Evolutionary conservation across 2,797 vertebrate species (phyloP).

Genomic region (Gastrophryne carolinensis): DNA sequence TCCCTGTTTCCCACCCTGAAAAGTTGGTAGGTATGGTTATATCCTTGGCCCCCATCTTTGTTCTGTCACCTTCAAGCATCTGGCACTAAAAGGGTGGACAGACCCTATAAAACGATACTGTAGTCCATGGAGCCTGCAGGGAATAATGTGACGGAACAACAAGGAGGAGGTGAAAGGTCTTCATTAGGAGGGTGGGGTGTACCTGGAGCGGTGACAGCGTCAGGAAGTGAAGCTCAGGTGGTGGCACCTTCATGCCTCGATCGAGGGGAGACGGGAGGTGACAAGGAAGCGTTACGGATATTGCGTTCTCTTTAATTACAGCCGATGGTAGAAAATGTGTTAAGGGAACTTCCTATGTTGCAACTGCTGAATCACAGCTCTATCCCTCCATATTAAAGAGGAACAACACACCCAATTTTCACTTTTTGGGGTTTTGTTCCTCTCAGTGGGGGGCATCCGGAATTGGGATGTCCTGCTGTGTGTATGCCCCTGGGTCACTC

Average conservation of each 20-base stretch:
- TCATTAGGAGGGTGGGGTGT: conserved; percentile 38
- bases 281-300: neutral
- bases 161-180: conserved; percentile 17
- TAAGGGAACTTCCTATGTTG: conserved; percentile 7
- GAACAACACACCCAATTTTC: too few species aligned
- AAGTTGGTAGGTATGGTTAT: too few species aligned
- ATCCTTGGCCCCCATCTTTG: neutral
- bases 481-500: too few species aligned
- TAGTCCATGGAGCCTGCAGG: conserved; percentile 30
- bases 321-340: conserved; percentile 14
- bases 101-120: conserved; percentile 27
- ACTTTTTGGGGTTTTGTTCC: too few species aligned
- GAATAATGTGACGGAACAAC: conserved; percentile 2
- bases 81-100: conserved; percentile 37
- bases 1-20: too few species aligned
- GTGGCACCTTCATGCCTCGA: neutral
- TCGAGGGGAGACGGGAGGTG: neutral
- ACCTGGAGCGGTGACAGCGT: conserved; percentile 42
- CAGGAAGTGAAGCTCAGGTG: conserved; percentile 29
- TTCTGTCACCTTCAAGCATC: conserved; percentile 42
- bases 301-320: conserved; percentile 16
- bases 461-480: too few species aligned
- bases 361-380: conserved; percentile 24
- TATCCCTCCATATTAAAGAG: conserved; percentile 36
- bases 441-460: too few species aligned